These are phyloP conservation scores for Nicator chloris DNA, from an alignment of 2,113 vertebrate species.

Conservation along the genomic window DNA sequence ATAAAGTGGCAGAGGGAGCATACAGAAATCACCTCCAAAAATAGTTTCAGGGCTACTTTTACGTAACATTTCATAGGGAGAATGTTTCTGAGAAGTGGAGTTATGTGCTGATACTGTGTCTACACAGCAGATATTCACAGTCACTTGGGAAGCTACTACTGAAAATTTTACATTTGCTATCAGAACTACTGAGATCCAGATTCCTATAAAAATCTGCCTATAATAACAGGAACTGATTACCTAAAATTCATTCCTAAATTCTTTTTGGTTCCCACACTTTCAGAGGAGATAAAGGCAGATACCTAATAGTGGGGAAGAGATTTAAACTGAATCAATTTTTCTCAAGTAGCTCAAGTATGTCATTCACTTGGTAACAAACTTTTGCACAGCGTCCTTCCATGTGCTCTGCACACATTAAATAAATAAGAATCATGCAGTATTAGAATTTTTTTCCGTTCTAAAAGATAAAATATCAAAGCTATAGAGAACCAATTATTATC, in stretches of 20 bases:
- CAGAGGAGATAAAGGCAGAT: background rate
- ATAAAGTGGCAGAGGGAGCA: background rate
- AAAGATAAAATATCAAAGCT: background rate
- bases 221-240: background rate
- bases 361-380: background rate
- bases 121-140: background rate
- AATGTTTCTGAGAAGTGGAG: background rate
- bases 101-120: background rate
- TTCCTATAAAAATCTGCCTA: background rate
- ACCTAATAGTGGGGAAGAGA: background rate
- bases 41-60: background rate
- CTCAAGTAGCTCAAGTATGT: background rate
- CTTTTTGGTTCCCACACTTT: background rate
- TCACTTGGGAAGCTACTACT: background rate
- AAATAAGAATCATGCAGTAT: background rate
- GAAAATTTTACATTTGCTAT: background rate
- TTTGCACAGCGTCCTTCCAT: background rate
- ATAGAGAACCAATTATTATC: background rate
- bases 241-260: background rate
- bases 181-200: background rate
- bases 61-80: background rate
- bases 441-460: background rate
- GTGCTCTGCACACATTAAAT: background rate
- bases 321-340: background rate
- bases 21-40: background rate